Base-by-base conservation (phyloP, 2,888 invertebrate species). In the Drosophila acutilabella region DNA sequence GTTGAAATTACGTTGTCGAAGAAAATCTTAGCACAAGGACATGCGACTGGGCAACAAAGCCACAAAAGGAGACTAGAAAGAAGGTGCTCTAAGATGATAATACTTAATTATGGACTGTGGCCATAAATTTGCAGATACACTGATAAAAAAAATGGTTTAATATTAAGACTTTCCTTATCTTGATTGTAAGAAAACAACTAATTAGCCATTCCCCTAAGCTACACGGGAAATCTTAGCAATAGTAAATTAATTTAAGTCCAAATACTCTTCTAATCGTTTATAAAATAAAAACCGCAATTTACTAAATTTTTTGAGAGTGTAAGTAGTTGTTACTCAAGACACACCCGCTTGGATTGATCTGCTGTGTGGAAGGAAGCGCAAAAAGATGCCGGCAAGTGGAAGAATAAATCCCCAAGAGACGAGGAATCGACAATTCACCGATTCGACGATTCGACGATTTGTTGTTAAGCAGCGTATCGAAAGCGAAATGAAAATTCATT, bases 401-500 rank as follows among this genome's bases (percentile, higher is more conserved):
- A 44, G 20, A 8, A 14, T 16, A 18, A 44, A 45, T 30, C 23
- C 53, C 57, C 50, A 38, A 23, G 57, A 40, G 64, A 23, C 11
- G 45, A 36, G 11, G 36, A 13, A 4, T 36, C 13, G 13, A n/a
- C 16, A 23, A 36, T 20, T 16, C 20, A 41, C 13, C 13, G 13
- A 11, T 11, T 33, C 10, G 3, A 33, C 11, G 33, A 13, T 13
- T 36, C 13, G 13, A 13, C 16, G 30, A 36, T 20, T 16, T 33
- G 44, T 58, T 72, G 69, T 56, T 64, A 75, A 78, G 74, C 65
- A 64, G 78, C 88, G 73, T 78, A 60, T 60, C 83, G 70, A 84
- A 88, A 51, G 69, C 57, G 47, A 70, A 80, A 83, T 79, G 70
- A 66, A 71, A 81, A 82, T 78, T 80, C 72, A 86, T 83, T 86